phyloP scores from a whole-genome alignment of 2,888 invertebrate genomes.

The Globia sparganii region DNA sequence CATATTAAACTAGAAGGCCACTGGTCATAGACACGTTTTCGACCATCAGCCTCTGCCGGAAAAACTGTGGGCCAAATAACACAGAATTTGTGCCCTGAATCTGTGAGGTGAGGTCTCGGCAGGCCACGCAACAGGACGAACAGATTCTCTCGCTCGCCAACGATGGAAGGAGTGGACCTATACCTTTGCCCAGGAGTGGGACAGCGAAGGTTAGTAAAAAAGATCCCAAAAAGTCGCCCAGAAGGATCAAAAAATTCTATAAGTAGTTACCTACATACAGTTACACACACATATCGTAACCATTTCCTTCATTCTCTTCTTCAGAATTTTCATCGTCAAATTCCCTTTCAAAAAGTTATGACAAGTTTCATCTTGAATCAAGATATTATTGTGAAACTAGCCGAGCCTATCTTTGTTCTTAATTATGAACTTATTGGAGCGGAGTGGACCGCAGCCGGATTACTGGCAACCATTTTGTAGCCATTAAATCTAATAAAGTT shows the following conservation, averaged over 20 bases:
- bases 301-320: neutral
- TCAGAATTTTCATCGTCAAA: too few relatives aligned
- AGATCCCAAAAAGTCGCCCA: neutral
- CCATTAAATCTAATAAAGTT: slow-evolving; percentile 61
- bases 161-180: neutral
- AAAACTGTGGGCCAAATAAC: neutral
- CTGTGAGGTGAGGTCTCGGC: neutral
- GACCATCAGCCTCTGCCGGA: neutral
- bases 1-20: neutral
- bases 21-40: neutral
- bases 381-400: slow-evolving; percentile 46
- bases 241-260: neutral
- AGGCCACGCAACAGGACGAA: neutral
- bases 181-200: neutral
- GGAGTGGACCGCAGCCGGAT: slow-evolving; percentile 50
- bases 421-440: slow-evolving; percentile 62
- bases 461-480: slow-evolving; percentile 47
- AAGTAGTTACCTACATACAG: neutral
- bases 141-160: neutral
- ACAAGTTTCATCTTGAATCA: slow-evolving; percentile 21
- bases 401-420: slow-evolving; percentile 56
- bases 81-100: neutral
- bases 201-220: neutral
- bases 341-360: slow-evolving; percentile 6
- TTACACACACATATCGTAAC: too few relatives aligned